Base-by-base conservation (phyloP, 2,113 vertebrate species). In the Polypterus bichir region DNA sequence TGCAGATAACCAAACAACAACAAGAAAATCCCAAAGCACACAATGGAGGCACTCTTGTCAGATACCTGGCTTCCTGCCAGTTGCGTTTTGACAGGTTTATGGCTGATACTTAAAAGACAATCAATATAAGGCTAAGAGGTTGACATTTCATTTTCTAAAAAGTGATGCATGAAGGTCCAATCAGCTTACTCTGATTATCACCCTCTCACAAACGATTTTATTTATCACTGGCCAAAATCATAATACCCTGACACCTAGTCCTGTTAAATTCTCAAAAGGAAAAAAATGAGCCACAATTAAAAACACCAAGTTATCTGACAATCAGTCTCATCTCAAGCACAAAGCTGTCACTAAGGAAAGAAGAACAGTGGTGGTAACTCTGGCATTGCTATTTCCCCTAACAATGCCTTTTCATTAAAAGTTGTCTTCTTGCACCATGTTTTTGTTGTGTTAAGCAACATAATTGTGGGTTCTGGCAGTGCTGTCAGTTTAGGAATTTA, bases 101-200 rank as follows among this genome's bases (percentile, higher is more conserved):
- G 71, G 81, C 75, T 2, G 0, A 76, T 76, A 82, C 78, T 86
- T 82, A 84, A 77, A 77, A 74, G 66, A 84, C 70, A 85, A 89
- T 89, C 86, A 83, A 89, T 89, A 78, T 4, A 8, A 79, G 84
- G 79, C 76, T 83, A 81, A 74, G 66, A 77, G 83, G 84, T 66
- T 86, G 83, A 85, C 83, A 77, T 85, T 85, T 89, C 86, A 89
- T 87, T 89, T 89, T 87, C 83, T 83, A 80, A 81, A 80, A 83
- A 82, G 81, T 86, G 83, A 87, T 89, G 81, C 83, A 85, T 76
- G 72, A 80, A 86, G 77, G 77, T 74, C 81, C 79, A 80, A 81
- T 87, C 85, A 83, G 74, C 72, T 68, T 71, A 67, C 62, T 65
- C 66, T 81, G 80, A 81, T 86, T 84, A 87, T 85, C 82, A 80